Evolutionary conservation across 2,888 invertebrate species (phyloP).

Genomic region (Ganaspis brasiliensis): DNA sequence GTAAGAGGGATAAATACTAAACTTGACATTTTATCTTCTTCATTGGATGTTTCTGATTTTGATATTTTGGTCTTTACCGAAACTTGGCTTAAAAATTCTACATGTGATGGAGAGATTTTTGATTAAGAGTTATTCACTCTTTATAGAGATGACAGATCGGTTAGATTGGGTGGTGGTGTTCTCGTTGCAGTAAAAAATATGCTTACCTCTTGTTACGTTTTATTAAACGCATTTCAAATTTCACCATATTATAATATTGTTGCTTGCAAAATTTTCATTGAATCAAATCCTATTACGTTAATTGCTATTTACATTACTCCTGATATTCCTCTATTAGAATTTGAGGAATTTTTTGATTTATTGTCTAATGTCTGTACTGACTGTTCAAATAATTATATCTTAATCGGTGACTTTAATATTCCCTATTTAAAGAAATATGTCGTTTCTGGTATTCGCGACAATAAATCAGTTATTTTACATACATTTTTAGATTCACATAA

Average conservation of each 20-base stretch:
- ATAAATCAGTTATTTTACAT: not conserved
- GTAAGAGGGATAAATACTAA: not conserved
- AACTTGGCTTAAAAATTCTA: not conserved
- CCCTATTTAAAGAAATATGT: not conserved
- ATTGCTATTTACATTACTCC: too few species aligned
- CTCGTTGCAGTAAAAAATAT: not conserved
- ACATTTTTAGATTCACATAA: not conserved
- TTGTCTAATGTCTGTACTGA: not conserved
- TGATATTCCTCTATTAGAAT: too few species aligned
- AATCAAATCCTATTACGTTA: not conserved
- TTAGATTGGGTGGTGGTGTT: not conserved
- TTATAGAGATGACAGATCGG: not conserved
- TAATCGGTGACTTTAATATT: not conserved
- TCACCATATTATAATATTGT: not conserved
- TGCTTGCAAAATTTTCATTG: not conserved
- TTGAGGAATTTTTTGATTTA: too few species aligned
- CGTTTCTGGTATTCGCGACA: not conserved
- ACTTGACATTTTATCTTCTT: not conserved
- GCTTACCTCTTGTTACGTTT: not conserved
- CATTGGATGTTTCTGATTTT: not conserved
- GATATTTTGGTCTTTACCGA: not conserved
- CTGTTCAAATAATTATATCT: not conserved
- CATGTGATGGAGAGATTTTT: not conserved
- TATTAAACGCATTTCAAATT: not conserved
- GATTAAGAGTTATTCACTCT: not conserved